Base-by-base conservation (phyloP, 2,888 invertebrate genomes). In the Thymelicus acteon region DNA sequence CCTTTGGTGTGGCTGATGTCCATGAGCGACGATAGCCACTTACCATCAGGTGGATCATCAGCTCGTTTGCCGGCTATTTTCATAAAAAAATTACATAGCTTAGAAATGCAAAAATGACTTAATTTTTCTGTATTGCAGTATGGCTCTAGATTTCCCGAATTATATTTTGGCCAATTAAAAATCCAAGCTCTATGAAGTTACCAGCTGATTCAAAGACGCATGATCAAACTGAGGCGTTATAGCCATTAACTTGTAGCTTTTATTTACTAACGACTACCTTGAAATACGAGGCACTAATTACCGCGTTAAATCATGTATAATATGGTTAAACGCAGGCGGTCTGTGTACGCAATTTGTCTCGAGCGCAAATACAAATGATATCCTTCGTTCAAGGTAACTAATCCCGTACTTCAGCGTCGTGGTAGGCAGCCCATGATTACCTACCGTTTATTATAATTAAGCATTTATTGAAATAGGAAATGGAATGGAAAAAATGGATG, bases 241-340 rank as follows among this genome's bases (percentile, higher is more conserved):
- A 61, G 54, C 65, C 19, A 52, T 54, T 60, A 31, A 1, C 52
- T 60, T 44, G 58, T 60, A 60, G 65, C 58, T 63, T 63, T 58
- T 71, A 71, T 71, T 65, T 65, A 71, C 65, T 71, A 71, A 65
- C 64, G 60, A 65, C 52, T 65, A n/a, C 48, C 58, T 40, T 60
- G 70, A 70, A 60, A 15, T 60, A 70, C 57, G 69, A 52, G 64
- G 40, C 64, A 70, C 60, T 70, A 70, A 70, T 70, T 70, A 70
- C 70, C 44, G 64, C 52, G 64, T 70, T 70, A 70, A 70, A 70
- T 70, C 70, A 70, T 60, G 24, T 70, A 39, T 60, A 70, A 64
- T 70, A 62, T 64, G 70, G 64, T 60, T 64, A 60, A 64, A 60
- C 64, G 57, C 57, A 49, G 19, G 24, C 60, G 40, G 58, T 12